phyloP scores from a whole-genome alignment of 2,113 vertebrate genomes.

The Zosterops hypoxanthus region DNA sequence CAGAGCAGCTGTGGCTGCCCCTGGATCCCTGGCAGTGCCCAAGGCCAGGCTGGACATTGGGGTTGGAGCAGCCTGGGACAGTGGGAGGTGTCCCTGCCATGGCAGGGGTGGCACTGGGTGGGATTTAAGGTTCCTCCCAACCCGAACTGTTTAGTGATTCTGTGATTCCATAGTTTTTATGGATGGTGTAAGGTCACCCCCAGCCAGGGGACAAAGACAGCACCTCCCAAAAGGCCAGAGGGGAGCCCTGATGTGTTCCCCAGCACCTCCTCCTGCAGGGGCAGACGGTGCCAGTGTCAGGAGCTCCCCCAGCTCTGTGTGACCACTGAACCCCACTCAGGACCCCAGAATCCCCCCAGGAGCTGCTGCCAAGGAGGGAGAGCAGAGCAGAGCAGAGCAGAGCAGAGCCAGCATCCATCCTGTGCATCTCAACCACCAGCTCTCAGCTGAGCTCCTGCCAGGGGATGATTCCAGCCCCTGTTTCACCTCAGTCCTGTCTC shows the following conservation, averaged over 20 bases:
- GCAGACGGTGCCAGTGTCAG: rapidly evolving
- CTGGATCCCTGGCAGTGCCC: not conserved
- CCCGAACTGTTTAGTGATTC: not conserved
- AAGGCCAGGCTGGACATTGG: not conserved
- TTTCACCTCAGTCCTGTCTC: not conserved
- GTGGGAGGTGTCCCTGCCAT: not conserved
- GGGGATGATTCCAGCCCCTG: not conserved
- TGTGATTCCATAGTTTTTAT: not conserved
- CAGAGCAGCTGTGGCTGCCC: not conserved
- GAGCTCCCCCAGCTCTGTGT: not conserved
- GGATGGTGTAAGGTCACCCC: not conserved
- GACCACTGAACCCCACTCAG: not conserved
- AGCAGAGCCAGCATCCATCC: not conserved
- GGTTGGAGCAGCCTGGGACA: rapidly evolving
- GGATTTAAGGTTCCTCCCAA: not conserved
- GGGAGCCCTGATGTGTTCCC: not conserved
- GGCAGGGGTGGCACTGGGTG: not conserved
- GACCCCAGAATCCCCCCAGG: not conserved
- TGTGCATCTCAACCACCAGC: not conserved
- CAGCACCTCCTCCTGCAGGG: not conserved
- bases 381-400: not conserved
- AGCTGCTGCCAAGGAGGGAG: not conserved
- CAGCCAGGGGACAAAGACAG: not conserved
- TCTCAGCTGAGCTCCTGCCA: not conserved
- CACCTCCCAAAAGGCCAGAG: not conserved